Conservation (phyloP, 2,888 invertebrate genomes). For the Drosophila falleni region DNA sequence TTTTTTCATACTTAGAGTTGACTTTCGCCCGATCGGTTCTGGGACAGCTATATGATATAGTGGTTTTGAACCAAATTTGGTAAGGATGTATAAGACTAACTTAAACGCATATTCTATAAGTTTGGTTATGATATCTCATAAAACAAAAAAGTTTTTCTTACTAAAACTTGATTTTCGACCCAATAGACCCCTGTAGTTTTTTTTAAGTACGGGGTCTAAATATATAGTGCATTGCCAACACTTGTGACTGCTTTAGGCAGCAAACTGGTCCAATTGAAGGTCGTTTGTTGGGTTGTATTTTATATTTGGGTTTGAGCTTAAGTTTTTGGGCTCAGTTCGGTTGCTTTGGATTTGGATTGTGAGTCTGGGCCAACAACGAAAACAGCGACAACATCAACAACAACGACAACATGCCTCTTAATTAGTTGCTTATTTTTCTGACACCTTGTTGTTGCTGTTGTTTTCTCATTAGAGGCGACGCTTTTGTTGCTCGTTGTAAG, state of each 20-base stretch:
- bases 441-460: conserved; percentile 49
- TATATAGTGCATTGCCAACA: conserved; percentile 22
- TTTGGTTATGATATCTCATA: no score
- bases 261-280: conserved; percentile 71
- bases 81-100: no score
- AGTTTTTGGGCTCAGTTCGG: conserved; percentile 9
- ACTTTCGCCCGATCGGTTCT: no score
- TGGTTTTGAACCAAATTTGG: no score
- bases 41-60: no score
- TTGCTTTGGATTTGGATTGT: neutral
- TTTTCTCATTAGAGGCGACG: conserved; percentile 59
- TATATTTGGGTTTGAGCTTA: neutral
- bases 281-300: conserved; percentile 35
- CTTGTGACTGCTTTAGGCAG: conserved; percentile 42
- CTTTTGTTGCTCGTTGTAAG: conserved; percentile 21
- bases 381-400: conserved; percentile 3
- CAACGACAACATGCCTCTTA: conserved; percentile 58
- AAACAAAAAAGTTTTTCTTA: no score
- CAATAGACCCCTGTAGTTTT: no score
- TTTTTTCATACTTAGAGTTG: no score
- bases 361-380: conserved; percentile 12
- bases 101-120: no score
- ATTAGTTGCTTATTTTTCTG: conserved; percentile 70
- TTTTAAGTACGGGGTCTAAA: no score
- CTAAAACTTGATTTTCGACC: no score